Conservation (phyloP, 2,888 invertebrate genomes). For the Aleiodes testaceus region DNA sequence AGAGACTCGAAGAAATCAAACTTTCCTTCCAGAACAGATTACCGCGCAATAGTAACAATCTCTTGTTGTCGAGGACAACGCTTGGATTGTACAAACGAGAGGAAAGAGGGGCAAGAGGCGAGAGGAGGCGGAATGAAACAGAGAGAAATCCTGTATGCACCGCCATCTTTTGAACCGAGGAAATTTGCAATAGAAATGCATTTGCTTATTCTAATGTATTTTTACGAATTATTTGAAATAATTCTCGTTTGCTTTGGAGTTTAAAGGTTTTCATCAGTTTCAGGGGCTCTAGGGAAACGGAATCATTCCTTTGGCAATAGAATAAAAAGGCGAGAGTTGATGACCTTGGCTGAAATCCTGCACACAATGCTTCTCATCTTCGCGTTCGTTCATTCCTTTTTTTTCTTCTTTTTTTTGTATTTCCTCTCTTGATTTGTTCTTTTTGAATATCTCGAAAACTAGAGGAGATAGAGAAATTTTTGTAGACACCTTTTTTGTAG, state of each 20-base stretch:
- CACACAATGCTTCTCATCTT: slow-evolving; percentile 44
- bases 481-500: no score
- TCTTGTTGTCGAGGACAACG: slow-evolving; percentile 32
- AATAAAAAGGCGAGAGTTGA: slow-evolving; percentile 4
- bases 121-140: slow-evolving; percentile 18
- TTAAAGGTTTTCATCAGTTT: no score
- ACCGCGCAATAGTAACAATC: slow-evolving; percentile 25
- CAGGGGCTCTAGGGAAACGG: background rate
- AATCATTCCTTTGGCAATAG: background rate
- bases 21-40: slow-evolving; percentile 19
- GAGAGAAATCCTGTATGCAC: slow-evolving; percentile 31
- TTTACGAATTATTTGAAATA: no score
- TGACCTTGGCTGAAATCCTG: slow-evolving; percentile 46
- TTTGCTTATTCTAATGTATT: background rate
- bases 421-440: background rate
- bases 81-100: slow-evolving; percentile 2
- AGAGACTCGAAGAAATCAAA: background rate
- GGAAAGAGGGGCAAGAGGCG: background rate
- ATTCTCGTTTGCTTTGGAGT: no score
- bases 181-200: background rate
- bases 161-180: slow-evolving; percentile 18
- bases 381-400: slow-evolving; percentile 24
- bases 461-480: no score
- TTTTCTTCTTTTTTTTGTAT: slow-evolving; percentile 10
- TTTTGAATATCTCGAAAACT: background rate